These are phyloP conservation scores for Perca fluviatilis DNA, from an alignment of 2,113 vertebrate genomes.

Conservation along the genomic window DNA sequence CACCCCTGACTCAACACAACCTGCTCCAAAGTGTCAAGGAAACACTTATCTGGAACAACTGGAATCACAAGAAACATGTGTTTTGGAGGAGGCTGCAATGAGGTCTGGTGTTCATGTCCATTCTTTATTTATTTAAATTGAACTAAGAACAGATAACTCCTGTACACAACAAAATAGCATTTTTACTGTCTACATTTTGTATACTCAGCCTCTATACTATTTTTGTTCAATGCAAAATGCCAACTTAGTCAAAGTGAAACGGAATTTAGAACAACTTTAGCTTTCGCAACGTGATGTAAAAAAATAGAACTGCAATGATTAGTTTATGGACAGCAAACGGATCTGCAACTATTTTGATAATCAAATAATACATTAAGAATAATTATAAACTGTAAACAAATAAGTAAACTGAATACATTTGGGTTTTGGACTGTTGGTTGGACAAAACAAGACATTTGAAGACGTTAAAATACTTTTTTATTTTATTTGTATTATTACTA, in stretches of 20 bases:
- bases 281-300: background rate
- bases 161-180: background rate
- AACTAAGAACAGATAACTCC: conserved; percentile 5
- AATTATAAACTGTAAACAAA: too few relatives aligned
- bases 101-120: conserved; percentile 48
- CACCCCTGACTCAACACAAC: conserved; percentile 29
- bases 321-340: background rate
- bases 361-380: background rate
- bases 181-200: background rate
- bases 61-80: conserved; percentile 43
- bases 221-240: background rate
- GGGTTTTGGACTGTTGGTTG: background rate
- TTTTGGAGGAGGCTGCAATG: conserved; percentile 47
- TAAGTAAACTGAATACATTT: background rate
- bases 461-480: too few relatives aligned
- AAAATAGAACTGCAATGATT: background rate
- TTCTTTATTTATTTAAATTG: background rate
- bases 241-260: background rate
- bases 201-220: too few relatives aligned
- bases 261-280: background rate
- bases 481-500: too few relatives aligned
- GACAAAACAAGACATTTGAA: too few relatives aligned
- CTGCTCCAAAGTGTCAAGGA: conserved; percentile 25
- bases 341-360: background rate
- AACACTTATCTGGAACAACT: conserved; percentile 30